Base-by-base conservation (phyloP, 1,140 invertebrate species). In the Proctacanthus coquilletti region DNA sequence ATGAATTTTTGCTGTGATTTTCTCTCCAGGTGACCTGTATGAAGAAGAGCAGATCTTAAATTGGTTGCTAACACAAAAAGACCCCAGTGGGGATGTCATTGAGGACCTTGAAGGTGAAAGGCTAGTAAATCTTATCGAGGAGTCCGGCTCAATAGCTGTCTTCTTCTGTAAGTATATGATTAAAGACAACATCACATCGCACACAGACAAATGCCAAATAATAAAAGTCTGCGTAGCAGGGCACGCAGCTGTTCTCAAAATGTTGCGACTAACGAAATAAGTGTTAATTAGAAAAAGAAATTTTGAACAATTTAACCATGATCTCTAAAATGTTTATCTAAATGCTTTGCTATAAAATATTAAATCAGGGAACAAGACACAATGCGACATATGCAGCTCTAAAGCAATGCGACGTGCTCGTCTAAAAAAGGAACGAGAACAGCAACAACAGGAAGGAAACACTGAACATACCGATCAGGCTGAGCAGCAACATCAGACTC, bases 141-240 rank as follows among this genome's bases (percentile, higher is more conserved):
- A 84, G 45, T 80, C 82, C 21, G 75, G 83, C 49, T 83, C 84
- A 18, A 62, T 93, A 39, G 85, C 85, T 14, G 79, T 94, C 6
- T 93, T 88, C 58, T 93, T 94, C 58, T 93, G 86, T 91, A 75
- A 89, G 82, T 74, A 27, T 8, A n/a, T n/a, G n/a, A n/a, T n/a
- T n/a, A n/a, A n/a, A n/a, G 13, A 27, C 23, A 8, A 27, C 23
- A 27, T 27, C 23, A 27, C 23, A 8, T 27, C n/a, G n/a, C n/a
- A n/a, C n/a, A n/a, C n/a, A n/a, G n/a, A n/a, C n/a, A n/a, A n/a
- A n/a, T n/a, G n/a, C n/a, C n/a, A n/a, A n/a, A n/a, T n/a, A n/a
- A n/a, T n/a, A n/a, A n/a, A n/a, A n/a, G n/a, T n/a, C n/a, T n/a
- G n/a, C n/a, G n/a, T n/a, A n/a, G n/a, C n/a, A n/a, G n/a, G n/a